Conservation (phyloP, 2,888 invertebrate species). For the Rhamnusium bicolor region DNA sequence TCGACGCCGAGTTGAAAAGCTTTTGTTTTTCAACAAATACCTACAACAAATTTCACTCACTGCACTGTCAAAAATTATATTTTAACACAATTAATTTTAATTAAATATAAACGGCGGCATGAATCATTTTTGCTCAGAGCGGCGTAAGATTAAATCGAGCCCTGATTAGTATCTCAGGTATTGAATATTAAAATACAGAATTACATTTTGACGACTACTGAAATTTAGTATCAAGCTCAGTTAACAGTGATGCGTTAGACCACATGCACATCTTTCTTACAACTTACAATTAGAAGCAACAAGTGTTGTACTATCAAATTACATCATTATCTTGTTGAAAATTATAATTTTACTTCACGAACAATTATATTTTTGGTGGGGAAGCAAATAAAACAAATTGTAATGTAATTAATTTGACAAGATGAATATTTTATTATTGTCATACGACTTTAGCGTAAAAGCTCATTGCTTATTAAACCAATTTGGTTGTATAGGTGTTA, state of each 20-base stretch:
- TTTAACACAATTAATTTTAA: too few species aligned
- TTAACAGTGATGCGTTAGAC: neutral
- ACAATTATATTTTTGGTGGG: neutral
- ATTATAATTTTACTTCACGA: neutral
- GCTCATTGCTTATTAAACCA: too few species aligned
- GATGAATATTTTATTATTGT: neutral
- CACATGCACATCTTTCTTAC: neutral
- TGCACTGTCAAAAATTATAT: too few species aligned
- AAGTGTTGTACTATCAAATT: neutral
- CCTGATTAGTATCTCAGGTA: too few species aligned
- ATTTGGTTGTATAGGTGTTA: neutral
- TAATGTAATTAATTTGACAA: neutral
- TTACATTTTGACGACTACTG: slow-evolving; percentile 2
- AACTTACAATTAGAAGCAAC: neutral
- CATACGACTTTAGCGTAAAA: neutral
- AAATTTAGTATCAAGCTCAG: neutral
- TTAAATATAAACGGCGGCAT: too few species aligned
- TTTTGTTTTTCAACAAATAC: too few species aligned
- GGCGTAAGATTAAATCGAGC: too few species aligned
- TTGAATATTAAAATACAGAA: neutral
- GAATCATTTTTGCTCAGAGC: too few species aligned
- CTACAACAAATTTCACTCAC: too few species aligned
- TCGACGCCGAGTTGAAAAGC: too few species aligned
- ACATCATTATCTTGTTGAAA: slow-evolving; percentile 1
- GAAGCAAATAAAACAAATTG: neutral